A percentile compares a stretch with the other conserved stretches of the same genome.
phyloP scores from a whole-genome alignment of 2,888 invertebrate genomes.

The Suillia variegata region DNA sequence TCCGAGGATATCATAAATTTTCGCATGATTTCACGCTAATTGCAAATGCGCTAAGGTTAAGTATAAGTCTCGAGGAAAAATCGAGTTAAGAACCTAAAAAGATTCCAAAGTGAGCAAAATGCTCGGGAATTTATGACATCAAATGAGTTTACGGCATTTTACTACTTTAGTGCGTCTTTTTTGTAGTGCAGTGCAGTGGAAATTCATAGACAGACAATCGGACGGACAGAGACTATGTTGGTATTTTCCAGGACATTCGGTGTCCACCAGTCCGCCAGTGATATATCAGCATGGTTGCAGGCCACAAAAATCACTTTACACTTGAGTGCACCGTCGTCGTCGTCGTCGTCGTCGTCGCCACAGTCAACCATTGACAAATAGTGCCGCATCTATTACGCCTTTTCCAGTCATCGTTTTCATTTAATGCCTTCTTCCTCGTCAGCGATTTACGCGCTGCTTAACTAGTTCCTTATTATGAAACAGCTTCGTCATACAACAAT shows the following conservation, averaged over 20 bases:
- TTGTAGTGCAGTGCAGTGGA: too few species aligned
- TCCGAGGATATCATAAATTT: slow-evolving; percentile 32
- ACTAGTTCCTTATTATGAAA: slow-evolving; percentile 41
- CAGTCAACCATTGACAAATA: slow-evolving; percentile 21
- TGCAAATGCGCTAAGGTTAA: slow-evolving; percentile 27
- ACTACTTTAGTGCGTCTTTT: background rate
- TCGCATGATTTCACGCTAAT: slow-evolving; percentile 36
- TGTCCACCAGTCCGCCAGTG: background rate
- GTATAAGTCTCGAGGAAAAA: too few species aligned
- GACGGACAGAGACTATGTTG: too few species aligned
- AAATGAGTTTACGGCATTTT: slow-evolving; percentile 5
- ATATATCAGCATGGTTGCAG: slow-evolving; percentile 4
- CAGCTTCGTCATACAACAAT: slow-evolving; percentile 16
- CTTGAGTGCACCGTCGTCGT: slow-evolving; percentile 32
- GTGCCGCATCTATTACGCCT: too few species aligned
- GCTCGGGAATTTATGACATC: background rate
- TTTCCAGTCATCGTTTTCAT: background rate
- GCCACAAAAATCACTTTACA: slow-evolving; percentile 35
- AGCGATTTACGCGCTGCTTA: slow-evolving; percentile 37
- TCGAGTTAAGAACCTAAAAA: too few species aligned
- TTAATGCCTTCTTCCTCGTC: slow-evolving; percentile 20
- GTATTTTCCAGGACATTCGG: too few species aligned
- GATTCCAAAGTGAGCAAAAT: too few species aligned
- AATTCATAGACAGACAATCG: slow-evolving; percentile 2
- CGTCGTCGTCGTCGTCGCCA: slow-evolving; percentile 27